Evolutionary conservation across 2,113 vertebrate species (phyloP).

Genomic region (Pteruthius melanotis): DNA sequence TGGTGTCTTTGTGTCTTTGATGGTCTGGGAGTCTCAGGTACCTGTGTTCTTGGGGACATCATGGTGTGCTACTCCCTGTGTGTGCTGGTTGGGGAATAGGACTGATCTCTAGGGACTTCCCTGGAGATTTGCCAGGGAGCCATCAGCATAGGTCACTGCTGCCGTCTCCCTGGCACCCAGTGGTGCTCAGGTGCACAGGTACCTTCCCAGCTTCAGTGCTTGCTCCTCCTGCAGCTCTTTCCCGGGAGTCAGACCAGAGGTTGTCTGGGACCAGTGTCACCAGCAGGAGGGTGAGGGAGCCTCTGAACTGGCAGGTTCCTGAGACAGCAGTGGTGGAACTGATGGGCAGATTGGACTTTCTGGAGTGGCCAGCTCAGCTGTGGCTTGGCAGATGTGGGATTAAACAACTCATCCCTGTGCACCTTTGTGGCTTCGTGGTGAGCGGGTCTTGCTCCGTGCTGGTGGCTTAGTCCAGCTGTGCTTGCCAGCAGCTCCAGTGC

Average conservation of each 20-base stretch:
- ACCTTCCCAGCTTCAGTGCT: neutral
- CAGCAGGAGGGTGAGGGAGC: fast-evolving
- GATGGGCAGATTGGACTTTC: neutral
- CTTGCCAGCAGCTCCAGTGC: neutral
- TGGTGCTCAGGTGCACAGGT: neutral
- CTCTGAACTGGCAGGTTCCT: neutral
- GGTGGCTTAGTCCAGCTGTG: neutral
- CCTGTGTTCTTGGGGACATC: no score
- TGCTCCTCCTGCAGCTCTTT: neutral
- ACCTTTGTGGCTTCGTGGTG: neutral
- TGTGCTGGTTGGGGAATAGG: neutral
- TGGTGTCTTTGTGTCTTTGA: neutral
- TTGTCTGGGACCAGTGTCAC: neutral
- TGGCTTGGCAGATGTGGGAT: neutral
- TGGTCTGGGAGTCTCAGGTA: neutral
- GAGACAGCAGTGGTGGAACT: neutral
- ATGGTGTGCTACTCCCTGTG: fast-evolving
- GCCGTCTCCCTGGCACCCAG: fast-evolving
- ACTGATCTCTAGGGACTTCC: neutral
- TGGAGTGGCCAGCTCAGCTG: neutral
- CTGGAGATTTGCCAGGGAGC: neutral
- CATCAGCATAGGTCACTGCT: neutral
- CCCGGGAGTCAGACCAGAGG: neutral
- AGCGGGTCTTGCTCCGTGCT: fast-evolving
- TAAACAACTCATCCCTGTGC: neutral